Percentiles rank a stretch among this genome's conserved stretches.
Evolutionary conservation across 2,113 vertebrate genomes (phyloP).

Genomic region (Periophthalmus modestus): DNA sequence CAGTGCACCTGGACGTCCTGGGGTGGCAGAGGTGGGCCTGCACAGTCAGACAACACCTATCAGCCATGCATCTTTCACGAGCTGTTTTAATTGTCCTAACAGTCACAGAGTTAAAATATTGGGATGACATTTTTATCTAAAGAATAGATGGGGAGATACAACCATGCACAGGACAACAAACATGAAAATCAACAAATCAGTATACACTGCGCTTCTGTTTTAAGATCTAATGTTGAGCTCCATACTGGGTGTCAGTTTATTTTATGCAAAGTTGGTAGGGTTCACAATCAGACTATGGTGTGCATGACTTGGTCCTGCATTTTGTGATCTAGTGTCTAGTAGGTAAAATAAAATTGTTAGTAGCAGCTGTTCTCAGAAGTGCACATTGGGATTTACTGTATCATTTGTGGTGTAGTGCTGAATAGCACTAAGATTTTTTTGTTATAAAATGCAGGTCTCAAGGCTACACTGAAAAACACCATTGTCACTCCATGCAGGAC

Average conservation of each 20-base stretch:
- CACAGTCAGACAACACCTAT: conserved; percentile 11
- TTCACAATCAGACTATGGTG: neutral
- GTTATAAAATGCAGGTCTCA: conserved; percentile 6
- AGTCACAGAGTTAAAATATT: neutral
- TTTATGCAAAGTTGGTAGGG: neutral
- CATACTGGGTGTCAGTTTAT: neutral
- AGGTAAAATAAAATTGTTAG: neutral
- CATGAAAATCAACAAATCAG: neutral
- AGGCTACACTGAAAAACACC: conserved; percentile 6
- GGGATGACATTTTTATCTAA: conserved; percentile 41
- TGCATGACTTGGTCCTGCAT: neutral
- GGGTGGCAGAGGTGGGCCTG: conserved; percentile 91
- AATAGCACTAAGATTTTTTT: neutral
- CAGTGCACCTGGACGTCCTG: conserved; percentile 86
- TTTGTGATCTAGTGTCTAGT: neutral
- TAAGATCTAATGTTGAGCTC: neutral
- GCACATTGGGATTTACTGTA: neutral
- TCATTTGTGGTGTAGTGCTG: neutral
- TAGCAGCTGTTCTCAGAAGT: conserved; percentile 2
- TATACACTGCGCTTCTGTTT: neutral
- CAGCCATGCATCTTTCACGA: neutral
- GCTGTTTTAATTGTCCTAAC: neutral
- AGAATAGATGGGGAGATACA: conserved; percentile 35
- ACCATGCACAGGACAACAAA: conserved; percentile 51
- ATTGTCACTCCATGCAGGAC: conserved; percentile 37